Percentiles rank a stretch among this genome's conserved stretches.
phyloP scores from a whole-genome alignment of 2,797 vertebrate species.

The Tauraco hartlaubi region DNA sequence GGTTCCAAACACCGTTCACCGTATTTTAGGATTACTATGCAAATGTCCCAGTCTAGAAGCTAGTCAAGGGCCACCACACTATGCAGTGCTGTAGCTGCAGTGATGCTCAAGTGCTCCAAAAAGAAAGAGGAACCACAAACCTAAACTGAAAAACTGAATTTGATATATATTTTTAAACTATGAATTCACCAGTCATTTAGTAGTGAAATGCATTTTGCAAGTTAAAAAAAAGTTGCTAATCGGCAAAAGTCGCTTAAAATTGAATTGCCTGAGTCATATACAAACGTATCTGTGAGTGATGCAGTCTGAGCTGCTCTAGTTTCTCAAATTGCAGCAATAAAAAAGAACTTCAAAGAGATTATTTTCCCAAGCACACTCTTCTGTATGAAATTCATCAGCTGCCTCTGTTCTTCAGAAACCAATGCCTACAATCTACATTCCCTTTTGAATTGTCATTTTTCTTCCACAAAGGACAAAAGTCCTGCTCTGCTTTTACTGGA shows the following conservation, averaged over 20 bases:
- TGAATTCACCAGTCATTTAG: background rate
- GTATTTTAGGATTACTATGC: background rate
- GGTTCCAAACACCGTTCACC: background rate
- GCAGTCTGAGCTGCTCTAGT: background rate
- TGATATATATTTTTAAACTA: background rate
- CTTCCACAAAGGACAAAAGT: background rate
- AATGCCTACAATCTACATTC: background rate
- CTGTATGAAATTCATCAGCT: background rate
- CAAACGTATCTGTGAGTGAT: background rate
- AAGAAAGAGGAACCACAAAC: background rate
- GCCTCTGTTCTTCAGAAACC: background rate
- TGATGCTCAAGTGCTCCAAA: background rate
- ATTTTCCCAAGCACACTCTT: background rate
- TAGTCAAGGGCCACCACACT: background rate
- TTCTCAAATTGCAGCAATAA: background rate
- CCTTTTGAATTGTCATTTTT: background rate
- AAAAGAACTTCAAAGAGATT: slow-evolving; percentile 2
- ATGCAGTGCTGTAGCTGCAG: background rate
- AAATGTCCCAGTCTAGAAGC: background rate
- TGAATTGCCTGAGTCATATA: background rate
- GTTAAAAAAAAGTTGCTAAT: background rate
- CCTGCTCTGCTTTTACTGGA: background rate
- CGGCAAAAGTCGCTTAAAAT: background rate
- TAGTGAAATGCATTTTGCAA: background rate
- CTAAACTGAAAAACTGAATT: background rate